Conservation (phyloP, 2,888 invertebrate genomes). For the Megamerina dolium region DNA sequence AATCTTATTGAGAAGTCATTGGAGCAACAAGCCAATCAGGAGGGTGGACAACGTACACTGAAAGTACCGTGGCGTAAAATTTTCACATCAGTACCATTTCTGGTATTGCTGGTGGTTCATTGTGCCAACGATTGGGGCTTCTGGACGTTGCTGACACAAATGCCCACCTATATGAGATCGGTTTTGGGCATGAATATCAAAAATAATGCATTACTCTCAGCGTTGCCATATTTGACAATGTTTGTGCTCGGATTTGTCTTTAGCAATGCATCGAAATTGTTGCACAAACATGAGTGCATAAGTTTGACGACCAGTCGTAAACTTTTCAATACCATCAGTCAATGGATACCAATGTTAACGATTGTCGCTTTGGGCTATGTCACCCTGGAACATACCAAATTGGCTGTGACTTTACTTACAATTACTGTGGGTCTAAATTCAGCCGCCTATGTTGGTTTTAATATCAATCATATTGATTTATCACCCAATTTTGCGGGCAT, state of each 20-base stretch:
- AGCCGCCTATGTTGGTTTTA: slow-evolving; percentile 67
- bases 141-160: slow-evolving; percentile 76
- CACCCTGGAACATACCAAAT: slow-evolving; percentile 32
- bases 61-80: slow-evolving; percentile 66
- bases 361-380: slow-evolving; percentile 59
- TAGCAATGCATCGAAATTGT: slow-evolving; percentile 12
- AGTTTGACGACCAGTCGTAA: slow-evolving; percentile 47
- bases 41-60: neutral
- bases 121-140: slow-evolving; percentile 45
- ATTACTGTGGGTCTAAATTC: slow-evolving; percentile 73
- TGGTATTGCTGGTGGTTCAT: slow-evolving; percentile 48
- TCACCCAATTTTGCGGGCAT: slow-evolving; percentile 79
- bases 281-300: slow-evolving; percentile 17
- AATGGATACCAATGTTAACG: slow-evolving; percentile 63
- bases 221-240: slow-evolving; percentile 67
- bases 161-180: slow-evolving; percentile 71
- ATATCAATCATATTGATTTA: slow-evolving; percentile 79
- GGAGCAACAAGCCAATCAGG: slow-evolving; percentile 39
- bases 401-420: slow-evolving; percentile 63
- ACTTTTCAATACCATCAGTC: slow-evolving; percentile 55
- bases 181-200: slow-evolving; percentile 67
- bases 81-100: slow-evolving; percentile 67
- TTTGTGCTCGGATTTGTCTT: slow-evolving; percentile 65
- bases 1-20: slow-evolving; percentile 63
- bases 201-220: slow-evolving; percentile 63